These are phyloP conservation scores for Mastigias papua DNA, from an alignment of 30 jellyfish, hydroid and myxozoan species.

Conservation along the genomic window DNA sequence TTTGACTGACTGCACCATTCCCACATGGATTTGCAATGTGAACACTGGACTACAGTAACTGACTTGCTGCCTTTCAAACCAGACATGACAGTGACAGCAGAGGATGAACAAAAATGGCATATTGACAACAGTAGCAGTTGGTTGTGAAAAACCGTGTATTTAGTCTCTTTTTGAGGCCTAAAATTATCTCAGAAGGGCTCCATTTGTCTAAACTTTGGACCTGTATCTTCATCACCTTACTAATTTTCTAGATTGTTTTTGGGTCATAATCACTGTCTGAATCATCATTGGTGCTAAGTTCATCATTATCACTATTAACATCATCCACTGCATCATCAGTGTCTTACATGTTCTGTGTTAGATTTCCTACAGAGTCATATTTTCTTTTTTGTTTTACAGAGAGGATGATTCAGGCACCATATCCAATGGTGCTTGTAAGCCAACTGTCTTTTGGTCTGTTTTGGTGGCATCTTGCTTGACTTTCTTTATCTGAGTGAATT, in stretches of 20 bases:
- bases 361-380: slow-evolving; percentile 27
- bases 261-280: slow-evolving; percentile 33
- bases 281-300: slow-evolving; percentile 18
- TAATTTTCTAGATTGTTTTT: slow-evolving; percentile 13
- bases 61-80: slow-evolving; percentile 45
- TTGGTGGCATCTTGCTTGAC: slow-evolving; percentile 24
- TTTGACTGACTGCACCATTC: slow-evolving; percentile 67
- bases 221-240: slow-evolving; percentile 24
- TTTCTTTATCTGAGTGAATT: slow-evolving; percentile 38
- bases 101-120: slow-evolving; percentile 35
- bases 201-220: slow-evolving; percentile 36
- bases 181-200: slow-evolving; percentile 42
- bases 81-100: slow-evolving; percentile 48
- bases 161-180: slow-evolving; percentile 20
- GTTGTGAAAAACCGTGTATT: slow-evolving; percentile 38
- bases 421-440: slow-evolving; percentile 22
- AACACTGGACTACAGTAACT: slow-evolving; percentile 31
- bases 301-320: slow-evolving; percentile 47
- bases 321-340: neutral
- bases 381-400: slow-evolving; percentile 23
- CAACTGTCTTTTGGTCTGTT: slow-evolving; percentile 7
- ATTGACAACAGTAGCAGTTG: slow-evolving; percentile 58
- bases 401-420: slow-evolving; percentile 37
- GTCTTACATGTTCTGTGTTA: neutral
- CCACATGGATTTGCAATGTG: slow-evolving; percentile 49